Evolutionary conservation across 2,888 invertebrate genomes (phyloP).

Genomic region (Meganola albula): DNA sequence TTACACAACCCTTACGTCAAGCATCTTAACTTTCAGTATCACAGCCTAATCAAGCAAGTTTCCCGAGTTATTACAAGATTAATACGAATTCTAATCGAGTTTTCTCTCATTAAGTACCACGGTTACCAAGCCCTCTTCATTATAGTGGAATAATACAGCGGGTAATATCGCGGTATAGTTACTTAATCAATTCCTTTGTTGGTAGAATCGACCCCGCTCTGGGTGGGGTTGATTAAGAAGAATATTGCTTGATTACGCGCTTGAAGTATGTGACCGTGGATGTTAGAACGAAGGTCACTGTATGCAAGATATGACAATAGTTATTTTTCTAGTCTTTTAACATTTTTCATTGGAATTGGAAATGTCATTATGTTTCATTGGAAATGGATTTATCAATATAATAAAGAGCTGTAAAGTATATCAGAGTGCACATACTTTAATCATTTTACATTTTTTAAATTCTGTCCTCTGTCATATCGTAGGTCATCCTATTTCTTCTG

Average conservation of each 20-base stretch:
- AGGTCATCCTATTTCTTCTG: no score
- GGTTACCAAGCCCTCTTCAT: slow-evolving; percentile 75
- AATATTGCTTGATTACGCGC: slow-evolving; percentile 76
- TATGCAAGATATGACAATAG: slow-evolving; percentile 34
- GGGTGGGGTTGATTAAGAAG: slow-evolving; percentile 77
- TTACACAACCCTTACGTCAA: slow-evolving; percentile 27
- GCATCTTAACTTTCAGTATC: slow-evolving; percentile 29
- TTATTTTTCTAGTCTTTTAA: no score
- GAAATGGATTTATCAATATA: no score
- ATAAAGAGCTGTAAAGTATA: no score
- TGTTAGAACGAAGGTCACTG: slow-evolving; percentile 31
- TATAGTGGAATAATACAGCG: slow-evolving; percentile 72
- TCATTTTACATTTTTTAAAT: no score
- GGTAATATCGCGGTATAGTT: slow-evolving; percentile 76
- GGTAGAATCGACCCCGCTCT: slow-evolving; percentile 69
- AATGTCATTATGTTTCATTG: no score
- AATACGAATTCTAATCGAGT: slow-evolving; percentile 76
- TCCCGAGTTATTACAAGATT: slow-evolving; percentile 67
- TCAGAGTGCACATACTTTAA: no score
- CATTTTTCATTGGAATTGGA: no score
- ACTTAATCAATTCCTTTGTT: slow-evolving; percentile 78
- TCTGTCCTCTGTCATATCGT: no score
- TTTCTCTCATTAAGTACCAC: slow-evolving; percentile 76
- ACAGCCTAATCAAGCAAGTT: slow-evolving; percentile 56
- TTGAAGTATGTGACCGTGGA: slow-evolving; percentile 62